phyloP scores from a whole-genome alignment of 2,797 vertebrate species.

The Nyctalus aviator region DNA sequence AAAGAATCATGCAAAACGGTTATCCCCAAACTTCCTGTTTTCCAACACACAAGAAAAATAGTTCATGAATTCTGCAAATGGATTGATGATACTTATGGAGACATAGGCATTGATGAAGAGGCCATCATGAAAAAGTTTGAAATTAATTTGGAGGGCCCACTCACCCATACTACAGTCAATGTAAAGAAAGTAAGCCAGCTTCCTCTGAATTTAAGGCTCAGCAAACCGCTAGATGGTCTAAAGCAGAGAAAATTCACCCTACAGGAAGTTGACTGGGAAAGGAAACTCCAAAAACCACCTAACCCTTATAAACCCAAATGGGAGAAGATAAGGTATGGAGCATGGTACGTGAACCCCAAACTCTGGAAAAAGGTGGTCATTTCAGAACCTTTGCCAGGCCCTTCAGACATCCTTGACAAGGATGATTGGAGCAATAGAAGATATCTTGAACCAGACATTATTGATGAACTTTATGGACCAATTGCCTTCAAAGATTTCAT shows the following conservation, averaged over 20 bases:
- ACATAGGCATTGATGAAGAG: not conserved
- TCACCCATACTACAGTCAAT: not conserved
- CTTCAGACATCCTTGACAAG: not conserved
- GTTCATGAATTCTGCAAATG: not conserved
- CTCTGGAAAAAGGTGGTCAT: not conserved
- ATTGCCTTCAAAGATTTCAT: not conserved
- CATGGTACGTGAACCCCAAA: not conserved
- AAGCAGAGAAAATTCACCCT: not conserved
- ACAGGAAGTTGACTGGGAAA: not conserved
- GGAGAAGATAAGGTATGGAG: not conserved
- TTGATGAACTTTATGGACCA: not conserved
- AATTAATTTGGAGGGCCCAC: too few relatives aligned
- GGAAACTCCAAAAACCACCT: not conserved
- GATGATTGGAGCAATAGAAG: not conserved
- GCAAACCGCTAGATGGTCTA: not conserved
- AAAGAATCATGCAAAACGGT: not conserved
- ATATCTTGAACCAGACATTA: not conserved
- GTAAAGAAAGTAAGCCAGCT: not conserved
- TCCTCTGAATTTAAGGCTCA: not conserved
- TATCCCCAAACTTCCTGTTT: accelerated
- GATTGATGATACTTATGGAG: not conserved
- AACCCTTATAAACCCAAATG: not conserved
- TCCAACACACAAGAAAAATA: not conserved
- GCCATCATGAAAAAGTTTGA: not conserved
- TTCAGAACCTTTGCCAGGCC: not conserved